Evolutionary conservation across 1,140 invertebrate genomes (phyloP), one percentile per base, ranked within the genome.

Genomic region (Drosophila aff.): DNA sequence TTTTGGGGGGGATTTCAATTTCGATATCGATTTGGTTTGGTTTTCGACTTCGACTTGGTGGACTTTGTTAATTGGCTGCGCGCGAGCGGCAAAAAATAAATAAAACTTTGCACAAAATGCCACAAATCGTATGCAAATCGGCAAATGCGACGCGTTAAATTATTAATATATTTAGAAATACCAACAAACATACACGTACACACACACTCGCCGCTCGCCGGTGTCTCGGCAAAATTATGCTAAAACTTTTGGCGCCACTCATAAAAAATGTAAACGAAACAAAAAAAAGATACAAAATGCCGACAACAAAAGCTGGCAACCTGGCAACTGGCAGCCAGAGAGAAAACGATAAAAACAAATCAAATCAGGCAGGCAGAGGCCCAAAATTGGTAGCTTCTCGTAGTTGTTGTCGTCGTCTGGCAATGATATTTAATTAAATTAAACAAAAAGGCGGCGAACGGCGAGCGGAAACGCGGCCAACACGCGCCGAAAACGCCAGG

Each of bases 111-210:
- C 67, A 69, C 71, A 73, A 73, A 60, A 52, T 68, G 62, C 62
- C 65, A 68, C 65, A 72, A 72, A 72, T 67, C 74, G 52, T 89
- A 89, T 89, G 85, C 85, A 89, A 89, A 89, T 90, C 61, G 72
- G 44, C 26, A 53, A 60, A 73, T 52, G 60, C 74, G 69, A 78
- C 74, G 85, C 85, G 79, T 85, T 90, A 90, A 76, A 80, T 91
- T 90, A 90, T 85, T 90, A 91, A 90, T 90, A 91, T 90, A 90
- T 90, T 90, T 90, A 76, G 36, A 79, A 90, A 84, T 82, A 82
- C 33, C 76, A 52, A 28, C 59, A 76, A 68, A 75, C 68, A 31
- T 9, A 31, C 31, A 31, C 7, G 7, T 0, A 63, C 28, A 41
- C 28, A 52, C 66, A 74, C 68, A 63, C 23, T 23, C 23, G 23